Evolutionary conservation across 37 sponge, comb jelly and placozoan species (phyloP), one percentile per base, ranked within the genome.

Genomic region (Dysidea cf. avara): DNA sequence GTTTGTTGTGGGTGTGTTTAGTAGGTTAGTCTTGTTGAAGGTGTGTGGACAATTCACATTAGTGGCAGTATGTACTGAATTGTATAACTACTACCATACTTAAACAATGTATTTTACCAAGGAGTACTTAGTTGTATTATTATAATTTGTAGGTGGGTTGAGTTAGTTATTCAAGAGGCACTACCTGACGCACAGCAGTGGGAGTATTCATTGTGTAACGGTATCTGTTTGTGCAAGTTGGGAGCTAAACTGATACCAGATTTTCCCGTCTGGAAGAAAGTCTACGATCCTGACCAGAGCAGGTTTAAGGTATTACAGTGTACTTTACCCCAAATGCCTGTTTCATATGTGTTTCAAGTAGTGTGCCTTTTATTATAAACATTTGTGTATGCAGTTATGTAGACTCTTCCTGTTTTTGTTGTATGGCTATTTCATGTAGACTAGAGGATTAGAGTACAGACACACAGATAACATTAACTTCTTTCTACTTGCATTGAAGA

Each of bases 401-500:
- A 56, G 58, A 56, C 13, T 28, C 24, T n/a, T 37, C 9, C 34
- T 52, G 25, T 7, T 18, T 50, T 0, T 18, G 32, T 21, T 18
- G 2, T 0, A 39, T 17, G 7, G 1, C 16, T 72, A 29, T 31
- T 0, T n/a, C 18, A 4, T 72, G 16, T 28, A 83, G 83, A 22
- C 36, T 7, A 75, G 47, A 34, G 94, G 94, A 0, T 80, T 94
- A 0, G 90, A 94, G 36, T 94, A 84, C 66, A 61, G 95, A 24
- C 86, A 94, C 83, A 94, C 95, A 14, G 95, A 94, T 60, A 94
- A 94, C 40, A 90, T 90, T 55, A 86, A 90, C 74, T 90, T 89
- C 66, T 94, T 85, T 75, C 63, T 94, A 0, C 20, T 56, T 5
- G 82, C 83, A 29, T 56, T 94, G 50, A 62, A 69, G 31, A 86